Evolutionary conservation across 2,113 vertebrate species (phyloP), one percentile per base, ranked within the genome.

Genomic region (Channa argus): DNA sequence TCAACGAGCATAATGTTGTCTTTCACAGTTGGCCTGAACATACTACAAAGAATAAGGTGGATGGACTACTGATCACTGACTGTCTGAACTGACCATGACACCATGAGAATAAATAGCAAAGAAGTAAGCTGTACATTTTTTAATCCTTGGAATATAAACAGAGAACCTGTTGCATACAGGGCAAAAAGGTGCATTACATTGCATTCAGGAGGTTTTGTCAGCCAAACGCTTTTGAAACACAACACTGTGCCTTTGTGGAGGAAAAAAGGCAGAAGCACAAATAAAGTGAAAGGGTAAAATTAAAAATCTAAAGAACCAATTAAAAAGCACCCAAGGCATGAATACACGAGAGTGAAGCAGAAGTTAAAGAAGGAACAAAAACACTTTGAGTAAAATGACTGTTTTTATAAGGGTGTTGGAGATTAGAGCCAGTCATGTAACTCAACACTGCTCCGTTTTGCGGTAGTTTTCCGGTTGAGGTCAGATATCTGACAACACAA

Each of bases 391-490:
- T 55, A 54, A 83, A 80, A 75, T 59, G 43, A 36, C 74, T 63
- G 75, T 54, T 60, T 82, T 74, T 51, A 76, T 24, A 68, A 77
- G 72, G 54, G 13, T 52, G 51, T 6, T 5, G 9, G 51, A 72
- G 63, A 77, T 72, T 66, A 50, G 64, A 67, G 44, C 9, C 45
- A 63, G 61, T 73, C 73, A 83, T 80, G 62, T 74, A 87, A 82
- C 74, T 74, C 61, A 55, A 54, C 39, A 55, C 13, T 72, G 74
- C 1, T 36, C 38, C 44, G 45, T 74, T 77, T 69, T 80, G 52
- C 7, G 8, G 45, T 58, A 76, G 67, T 83, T 89, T 86, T 73
- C 62, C 63, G 82, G 72, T 62, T 55, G 78, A 86, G 84, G 82
- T 77, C 67, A 51, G 53, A 36, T 13, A 39, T 70, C 56, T 47